Percentiles rank a stretch among this genome's conserved stretches.
Conservation (phyloP, 2,113 vertebrate species). For the human (Homo sapiens) region GRCh38 chr4:53959001-53959500, state of each 20-base stretch:
- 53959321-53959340: not conserved
- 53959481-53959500: not conserved
- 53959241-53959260: not conserved
- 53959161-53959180: not conserved
- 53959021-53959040: not conserved
- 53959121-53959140: not conserved
- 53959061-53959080: not conserved
- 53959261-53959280: not conserved
- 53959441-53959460: not conserved
- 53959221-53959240: not conserved
- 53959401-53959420: not conserved
- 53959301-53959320: not conserved
- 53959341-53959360: not conserved
- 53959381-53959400: not conserved
- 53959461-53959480: not conserved
- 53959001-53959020: not conserved
- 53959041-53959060: not conserved
- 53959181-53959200: not conserved
- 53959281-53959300: not conserved
- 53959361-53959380: not conserved
- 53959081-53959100: not conserved
- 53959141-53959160: not conserved
- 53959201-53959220: not conserved
- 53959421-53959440: not conserved
- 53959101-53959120: accelerated